A percentile compares a stretch with the other conserved stretches of the same genome.
Evolutionary conservation across 2,113 vertebrate species (phyloP).

Genomic region (Anseranas semipalmata): DNA sequence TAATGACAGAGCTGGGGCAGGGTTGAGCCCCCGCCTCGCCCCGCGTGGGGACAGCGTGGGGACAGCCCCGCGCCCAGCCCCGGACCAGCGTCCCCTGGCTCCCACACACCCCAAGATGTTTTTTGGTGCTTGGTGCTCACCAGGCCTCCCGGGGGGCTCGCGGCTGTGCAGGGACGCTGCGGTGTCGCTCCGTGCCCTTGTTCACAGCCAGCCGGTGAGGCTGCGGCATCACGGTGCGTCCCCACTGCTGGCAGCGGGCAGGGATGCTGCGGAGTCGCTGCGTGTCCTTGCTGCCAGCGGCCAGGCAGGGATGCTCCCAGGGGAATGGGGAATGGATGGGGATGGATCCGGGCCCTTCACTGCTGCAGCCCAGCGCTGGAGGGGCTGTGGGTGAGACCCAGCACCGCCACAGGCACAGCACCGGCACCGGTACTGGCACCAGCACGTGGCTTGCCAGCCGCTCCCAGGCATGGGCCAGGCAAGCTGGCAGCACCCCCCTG

Average conservation of each 20-base stretch:
- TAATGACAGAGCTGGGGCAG: background rate
- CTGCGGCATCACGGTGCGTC: background rate
- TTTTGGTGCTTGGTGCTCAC: accelerated
- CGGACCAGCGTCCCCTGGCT: background rate
- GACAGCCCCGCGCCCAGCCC: background rate
- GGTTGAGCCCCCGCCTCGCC: accelerated
- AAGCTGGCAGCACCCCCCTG: background rate
- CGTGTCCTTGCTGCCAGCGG: background rate
- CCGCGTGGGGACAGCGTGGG: background rate
- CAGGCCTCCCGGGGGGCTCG: accelerated
- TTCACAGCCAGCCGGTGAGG: background rate
- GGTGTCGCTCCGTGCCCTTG: background rate
- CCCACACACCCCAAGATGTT: accelerated
- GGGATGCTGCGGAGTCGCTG: background rate
- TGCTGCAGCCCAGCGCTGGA: background rate
- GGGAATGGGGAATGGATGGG: too few species aligned
- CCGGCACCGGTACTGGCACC: background rate
- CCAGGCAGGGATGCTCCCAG: accelerated
- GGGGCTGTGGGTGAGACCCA: accelerated
- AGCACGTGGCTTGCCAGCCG: background rate
- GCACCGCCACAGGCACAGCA: background rate
- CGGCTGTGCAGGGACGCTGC: background rate
- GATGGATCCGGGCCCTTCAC: background rate
- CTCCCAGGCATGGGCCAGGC: accelerated
- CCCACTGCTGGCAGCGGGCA: background rate